Evolutionary conservation across 2,113 vertebrate species (phyloP).

Genomic region (Isurus oxyrinchus): DNA sequence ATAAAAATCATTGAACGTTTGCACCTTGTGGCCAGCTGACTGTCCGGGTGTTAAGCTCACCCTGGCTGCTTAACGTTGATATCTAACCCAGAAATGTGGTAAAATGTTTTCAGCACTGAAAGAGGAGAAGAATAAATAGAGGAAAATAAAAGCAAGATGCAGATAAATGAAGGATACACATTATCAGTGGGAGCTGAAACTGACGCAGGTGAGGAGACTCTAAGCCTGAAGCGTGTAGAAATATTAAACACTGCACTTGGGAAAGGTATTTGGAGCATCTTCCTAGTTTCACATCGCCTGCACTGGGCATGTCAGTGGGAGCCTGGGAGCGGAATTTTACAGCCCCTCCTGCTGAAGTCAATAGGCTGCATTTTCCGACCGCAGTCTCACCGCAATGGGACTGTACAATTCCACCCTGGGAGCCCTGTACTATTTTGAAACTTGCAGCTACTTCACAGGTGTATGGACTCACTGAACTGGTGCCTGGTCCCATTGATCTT

Average conservation of each 20-base stretch:
- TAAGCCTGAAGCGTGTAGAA: background rate
- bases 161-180: background rate
- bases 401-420: background rate
- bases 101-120: background rate
- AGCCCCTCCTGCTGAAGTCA: no score
- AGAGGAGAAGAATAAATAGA: background rate
- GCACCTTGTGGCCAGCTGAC: background rate
- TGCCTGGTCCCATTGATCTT: background rate
- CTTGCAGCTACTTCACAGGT: background rate
- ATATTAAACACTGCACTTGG: background rate
- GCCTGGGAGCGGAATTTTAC: background rate
- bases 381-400: no score
- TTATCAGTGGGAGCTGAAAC: background rate
- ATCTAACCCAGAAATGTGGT: background rate
- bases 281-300: background rate
- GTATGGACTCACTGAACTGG: background rate
- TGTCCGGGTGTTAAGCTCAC: background rate
- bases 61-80: background rate
- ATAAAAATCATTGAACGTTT: background rate
- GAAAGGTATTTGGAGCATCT: background rate
- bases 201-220: background rate
- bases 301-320: background rate
- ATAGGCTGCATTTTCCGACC: no score
- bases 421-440: background rate
- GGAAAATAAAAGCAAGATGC: background rate